Evolutionary conservation across 1,140 invertebrate species (phyloP).

Genomic region (Propsilocerus akamusi): DNA sequence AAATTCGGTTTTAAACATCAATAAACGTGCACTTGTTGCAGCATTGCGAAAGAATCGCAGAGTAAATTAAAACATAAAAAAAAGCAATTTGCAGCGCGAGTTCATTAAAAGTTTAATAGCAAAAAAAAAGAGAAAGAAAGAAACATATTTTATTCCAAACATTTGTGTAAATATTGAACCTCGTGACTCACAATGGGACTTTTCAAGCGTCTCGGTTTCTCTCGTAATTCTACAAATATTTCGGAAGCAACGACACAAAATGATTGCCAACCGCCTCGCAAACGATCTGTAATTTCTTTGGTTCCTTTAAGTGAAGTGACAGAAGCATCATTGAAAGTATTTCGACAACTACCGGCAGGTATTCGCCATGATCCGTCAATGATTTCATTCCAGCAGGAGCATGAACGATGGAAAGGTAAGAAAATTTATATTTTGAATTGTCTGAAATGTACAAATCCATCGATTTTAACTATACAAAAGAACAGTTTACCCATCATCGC

Average conservation of each 20-base stretch:
- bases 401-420: conserved; percentile 17
- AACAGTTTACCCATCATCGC: too few relatives aligned
- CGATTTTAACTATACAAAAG: too few relatives aligned
- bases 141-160: too few relatives aligned
- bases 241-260: neutral
- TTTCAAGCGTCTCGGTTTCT: neutral
- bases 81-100: too few relatives aligned
- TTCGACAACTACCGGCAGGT: conserved; percentile 31
- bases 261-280: neutral
- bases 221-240: neutral
- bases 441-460: too few relatives aligned
- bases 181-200: conserved; percentile 2
- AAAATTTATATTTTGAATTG: neutral
- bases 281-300: conserved; percentile 12
- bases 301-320: conserved; percentile 28
- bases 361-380: conserved; percentile 34
- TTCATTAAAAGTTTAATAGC: too few relatives aligned
- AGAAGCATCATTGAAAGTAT: conserved; percentile 30
- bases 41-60: too few relatives aligned
- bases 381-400: conserved; percentile 29
- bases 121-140: too few relatives aligned
- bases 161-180: too few relatives aligned
- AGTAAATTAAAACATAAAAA: too few relatives aligned
- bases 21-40: too few relatives aligned
- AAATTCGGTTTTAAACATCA: too few relatives aligned